Percentiles rank a stretch among this genome's conserved stretches.
Evolutionary conservation across 2,113 vertebrate species (phyloP).

Genomic region (Mugil cephalus): DNA sequence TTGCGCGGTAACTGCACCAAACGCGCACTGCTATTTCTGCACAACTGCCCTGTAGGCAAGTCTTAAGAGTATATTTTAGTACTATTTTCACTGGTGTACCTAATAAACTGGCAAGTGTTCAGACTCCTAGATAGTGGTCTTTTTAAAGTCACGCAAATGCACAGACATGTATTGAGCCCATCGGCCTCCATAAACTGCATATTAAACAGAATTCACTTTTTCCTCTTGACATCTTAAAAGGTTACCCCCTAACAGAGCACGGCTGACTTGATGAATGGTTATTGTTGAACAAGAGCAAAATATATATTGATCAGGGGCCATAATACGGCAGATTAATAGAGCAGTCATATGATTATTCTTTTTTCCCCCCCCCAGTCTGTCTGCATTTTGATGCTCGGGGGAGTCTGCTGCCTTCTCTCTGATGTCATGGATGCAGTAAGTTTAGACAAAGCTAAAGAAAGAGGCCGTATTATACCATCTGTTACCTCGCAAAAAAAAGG

Average conservation of each 20-base stretch:
- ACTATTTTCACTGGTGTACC: too few relatives aligned
- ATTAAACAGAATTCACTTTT: slow-evolving; percentile 51
- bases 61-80: too few relatives aligned
- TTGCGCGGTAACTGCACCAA: too few relatives aligned
- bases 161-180: background rate
- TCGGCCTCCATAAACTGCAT: slow-evolving; percentile 28
- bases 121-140: too few relatives aligned
- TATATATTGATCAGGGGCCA: slow-evolving; percentile 77
- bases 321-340: slow-evolving; percentile 76
- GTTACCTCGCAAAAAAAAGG: slow-evolving; percentile 28
- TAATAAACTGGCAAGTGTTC: too few relatives aligned
- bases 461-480: slow-evolving; percentile 26
- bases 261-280: slow-evolving; percentile 81
- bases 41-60: too few relatives aligned
- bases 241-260: slow-evolving; percentile 38
- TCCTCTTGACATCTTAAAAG: slow-evolving; percentile 70
- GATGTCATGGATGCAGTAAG: slow-evolving; percentile 60
- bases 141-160: too few relatives aligned
- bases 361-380: slow-evolving; percentile 38
- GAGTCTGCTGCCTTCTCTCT: slow-evolving; percentile 64
- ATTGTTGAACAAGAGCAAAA: slow-evolving; percentile 79
- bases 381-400: slow-evolving; percentile 64
- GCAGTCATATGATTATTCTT: slow-evolving; percentile 46
- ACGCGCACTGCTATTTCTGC: too few relatives aligned
- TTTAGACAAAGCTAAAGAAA: slow-evolving; percentile 41